A percentile compares a stretch with the other conserved stretches of the same genome.
These are phyloP conservation scores for Colletes collaris DNA, from an alignment of 2,888 invertebrate species.

Conservation along the genomic window DNA sequence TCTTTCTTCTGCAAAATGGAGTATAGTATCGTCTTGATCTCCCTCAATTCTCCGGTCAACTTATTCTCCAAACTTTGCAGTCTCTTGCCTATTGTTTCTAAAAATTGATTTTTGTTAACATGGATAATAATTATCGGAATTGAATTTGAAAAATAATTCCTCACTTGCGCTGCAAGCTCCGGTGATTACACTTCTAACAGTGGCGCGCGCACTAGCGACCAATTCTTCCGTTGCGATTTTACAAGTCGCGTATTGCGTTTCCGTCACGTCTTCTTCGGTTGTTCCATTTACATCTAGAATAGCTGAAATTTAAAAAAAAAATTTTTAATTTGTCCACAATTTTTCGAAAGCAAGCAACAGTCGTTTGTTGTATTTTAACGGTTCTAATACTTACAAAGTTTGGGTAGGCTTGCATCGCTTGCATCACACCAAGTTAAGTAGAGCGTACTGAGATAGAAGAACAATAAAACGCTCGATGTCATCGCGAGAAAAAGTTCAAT, in stretches of 20 bases:
- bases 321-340: too few species aligned
- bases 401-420: slow-evolving; percentile 32
- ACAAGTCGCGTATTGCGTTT: slow-evolving; percentile 81
- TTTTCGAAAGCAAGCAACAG: too few species aligned
- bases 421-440: slow-evolving; percentile 52
- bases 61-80: slow-evolving; percentile 67
- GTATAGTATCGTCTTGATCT: slow-evolving; percentile 62
- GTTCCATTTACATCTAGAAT: slow-evolving; percentile 36
- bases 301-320: background rate
- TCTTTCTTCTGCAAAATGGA: slow-evolving; percentile 19
- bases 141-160: slow-evolving; percentile 11
- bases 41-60: slow-evolving; percentile 64
- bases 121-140: too few species aligned
- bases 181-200: slow-evolving; percentile 80
- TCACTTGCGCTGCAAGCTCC: slow-evolving; percentile 81
- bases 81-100: slow-evolving; percentile 71
- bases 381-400: slow-evolving; percentile 54
- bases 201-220: slow-evolving; percentile 81
- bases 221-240: slow-evolving; percentile 81
- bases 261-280: slow-evolving; percentile 71
- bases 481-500: slow-evolving; percentile 40
- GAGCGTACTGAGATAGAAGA: slow-evolving; percentile 55
- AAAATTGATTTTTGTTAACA: slow-evolving; percentile 21
- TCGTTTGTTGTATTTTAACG: too few species aligned
- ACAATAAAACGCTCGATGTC: slow-evolving; percentile 41